Evolutionary conservation across 2,888 invertebrate species (phyloP), one percentile per base, ranked within the genome.

Genomic region (Eupithecia vulgata): DNA sequence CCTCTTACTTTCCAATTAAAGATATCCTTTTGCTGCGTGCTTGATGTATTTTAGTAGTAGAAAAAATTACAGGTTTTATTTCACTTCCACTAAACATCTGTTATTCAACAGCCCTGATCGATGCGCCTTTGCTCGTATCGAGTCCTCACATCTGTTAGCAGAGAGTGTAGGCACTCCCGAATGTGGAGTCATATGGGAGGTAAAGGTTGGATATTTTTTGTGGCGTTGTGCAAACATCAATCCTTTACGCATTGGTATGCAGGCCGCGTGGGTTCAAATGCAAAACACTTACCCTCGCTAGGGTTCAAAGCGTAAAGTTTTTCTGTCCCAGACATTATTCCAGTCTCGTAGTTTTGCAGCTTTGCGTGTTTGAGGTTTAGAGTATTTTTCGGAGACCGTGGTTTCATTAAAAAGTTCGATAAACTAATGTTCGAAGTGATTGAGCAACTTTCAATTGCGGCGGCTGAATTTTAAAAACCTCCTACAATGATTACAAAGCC

Each of bases 261-360:
- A 88, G 91, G 88, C 83, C 81, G 85, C 89, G 92, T 89, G 87
- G 84, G 85, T 85, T 88, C 87, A 91, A 92, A 93, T 93, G 93
- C 93, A 93, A 93, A 93, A 93, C 92, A 93, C 93, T 93, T 92
- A 92, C 91, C 91, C 92, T 87, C 88, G 87, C 89, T 86, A 90
- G 90, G 90, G 92, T 92, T 92, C 92, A 92, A 91, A 93, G 91
- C 92, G 88, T 90, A 91, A 93, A 92, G 88, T 91, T 93, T 93
- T 93, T 93, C 91, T 90, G 91, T 91, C 90, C 91, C 91, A 89
- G 87, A 90, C 90, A 90, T 92, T 92, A 93, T 93, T 93, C 93
- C 90, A 87, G 92, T 93, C 93, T 91, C 93, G 93, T 93, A 92
- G 91, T 90, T 91, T 84, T 88, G 84, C 86, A 90, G 91, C 90